phyloP scores from a whole-genome alignment of 1,140 invertebrate species.

The Yoshiicerus persimilis region DNA sequence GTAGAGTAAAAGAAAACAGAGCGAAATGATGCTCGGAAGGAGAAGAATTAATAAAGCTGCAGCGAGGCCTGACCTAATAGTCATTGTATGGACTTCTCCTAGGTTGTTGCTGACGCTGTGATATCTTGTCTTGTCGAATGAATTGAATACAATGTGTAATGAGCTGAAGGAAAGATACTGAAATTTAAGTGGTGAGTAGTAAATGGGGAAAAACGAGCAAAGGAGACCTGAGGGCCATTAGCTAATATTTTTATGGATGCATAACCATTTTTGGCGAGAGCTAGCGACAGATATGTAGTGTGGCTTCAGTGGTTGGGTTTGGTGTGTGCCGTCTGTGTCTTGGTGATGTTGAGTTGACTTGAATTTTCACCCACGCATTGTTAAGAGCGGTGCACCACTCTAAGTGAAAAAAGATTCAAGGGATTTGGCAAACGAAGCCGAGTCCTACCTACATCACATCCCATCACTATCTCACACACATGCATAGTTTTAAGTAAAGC shows the following conservation, averaged over 20 bases:
- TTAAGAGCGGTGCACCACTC: background rate
- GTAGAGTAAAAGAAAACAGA: background rate
- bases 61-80: background rate
- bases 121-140: background rate
- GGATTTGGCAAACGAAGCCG: conserved; percentile 34
- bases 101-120: background rate
- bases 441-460: background rate
- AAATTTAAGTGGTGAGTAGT: background rate
- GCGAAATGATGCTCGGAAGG: background rate
- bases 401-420: conserved; percentile 32
- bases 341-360: background rate
- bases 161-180: background rate
- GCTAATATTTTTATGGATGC: conserved; percentile 37
- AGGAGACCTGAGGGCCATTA: background rate
- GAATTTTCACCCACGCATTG: conserved; percentile 33
- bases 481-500: background rate
- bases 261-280: conserved; percentile 35
- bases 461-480: background rate
- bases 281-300: background rate
- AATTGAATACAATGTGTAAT: background rate
- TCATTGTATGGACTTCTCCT: background rate
- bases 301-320: background rate
- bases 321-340: background rate
- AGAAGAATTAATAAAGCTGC: background rate
- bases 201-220: background rate